Base-by-base conservation (phyloP, 2,888 invertebrate genomes). In the Hydrotaea diabolus region DNA sequence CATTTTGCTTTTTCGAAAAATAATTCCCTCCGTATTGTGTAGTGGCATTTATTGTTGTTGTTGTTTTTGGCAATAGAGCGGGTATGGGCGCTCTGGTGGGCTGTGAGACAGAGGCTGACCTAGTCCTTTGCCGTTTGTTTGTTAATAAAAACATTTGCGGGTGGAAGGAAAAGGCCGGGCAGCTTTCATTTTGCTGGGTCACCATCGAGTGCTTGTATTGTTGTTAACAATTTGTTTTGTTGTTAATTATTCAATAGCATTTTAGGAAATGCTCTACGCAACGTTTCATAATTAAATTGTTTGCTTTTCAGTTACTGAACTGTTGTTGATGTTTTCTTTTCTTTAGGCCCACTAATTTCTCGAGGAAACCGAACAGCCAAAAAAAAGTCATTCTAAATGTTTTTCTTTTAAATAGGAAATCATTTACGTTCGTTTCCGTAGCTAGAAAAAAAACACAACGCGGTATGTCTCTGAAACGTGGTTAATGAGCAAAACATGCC, bases 401-500 rank as follows among this genome's bases (percentile, higher is more conserved):
- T 21, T 31, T 31, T 39, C 39, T n/a, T 3, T 36, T 36, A 8
- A 8, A 2, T 46, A 11, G 46, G 46, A 46, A 46, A 15, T 46
- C 46, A 36, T 36, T 36, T 36, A 3, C 36, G 8, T 39, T 39
- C 9, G 39, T 39, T 39, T 39, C 9, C 39, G 3, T 13, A n/a
- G n/a, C n/a, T 39, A 8, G 9, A 31, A 31, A 31, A 7, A 31
- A 2, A 31, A 4, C 31, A 2, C 7, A 31, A 11, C 1, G 7
- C 13, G 3, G 9, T 39, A 8, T 13, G 39, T 4, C 11, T 3
- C 2, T 7, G 21, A 66, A 66, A 66, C 31, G 66, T 13, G 39
- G 66, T 19, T 66, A 66, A 66, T 66, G 66, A 39, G 66, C 19
- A 7, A 43, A 66, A 39, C 66, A 66, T 66, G 66, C 19, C 43